Conservation (phyloP, 2,797 vertebrate genomes). For the Alcedo quadribrachys region DNA sequence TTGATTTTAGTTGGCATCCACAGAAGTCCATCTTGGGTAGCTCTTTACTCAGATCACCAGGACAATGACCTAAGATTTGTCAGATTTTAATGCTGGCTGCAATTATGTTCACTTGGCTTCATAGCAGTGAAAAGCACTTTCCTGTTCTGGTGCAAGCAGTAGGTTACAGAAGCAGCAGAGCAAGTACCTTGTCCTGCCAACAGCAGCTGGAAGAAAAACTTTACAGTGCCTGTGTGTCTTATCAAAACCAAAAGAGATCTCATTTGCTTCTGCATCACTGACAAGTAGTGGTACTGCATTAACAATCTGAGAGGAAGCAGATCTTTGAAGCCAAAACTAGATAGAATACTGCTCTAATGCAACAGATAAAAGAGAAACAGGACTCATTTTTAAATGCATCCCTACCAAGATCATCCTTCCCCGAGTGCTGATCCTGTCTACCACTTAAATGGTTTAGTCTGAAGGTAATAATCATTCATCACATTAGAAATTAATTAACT, state of each 20-base stretch:
- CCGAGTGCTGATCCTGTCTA: not conserved
- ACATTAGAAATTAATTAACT: constrained; percentile 48
- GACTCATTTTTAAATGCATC: constrained; percentile 1
- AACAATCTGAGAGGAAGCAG: not conserved
- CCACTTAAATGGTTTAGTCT: constrained; percentile 1
- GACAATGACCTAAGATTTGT: not conserved
- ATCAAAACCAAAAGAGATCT: not conserved
- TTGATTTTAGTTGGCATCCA: not conserved
- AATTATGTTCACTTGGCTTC: not conserved
- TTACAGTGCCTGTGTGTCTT: not conserved
- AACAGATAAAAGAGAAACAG: not conserved
- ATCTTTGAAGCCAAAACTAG: not conserved
- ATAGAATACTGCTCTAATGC: not conserved
- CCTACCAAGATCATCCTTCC: not conserved
- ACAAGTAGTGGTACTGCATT: not conserved
- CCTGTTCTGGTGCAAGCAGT: fast-evolving
- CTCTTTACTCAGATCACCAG: not conserved
- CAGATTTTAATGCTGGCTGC: not conserved
- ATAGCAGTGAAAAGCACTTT: not conserved
- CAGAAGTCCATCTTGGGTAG: not conserved
- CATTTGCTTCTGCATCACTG: not conserved
- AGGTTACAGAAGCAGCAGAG: not conserved
- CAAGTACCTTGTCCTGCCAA: not conserved
- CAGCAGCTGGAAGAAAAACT: not conserved
- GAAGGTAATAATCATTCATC: constrained; percentile 21